Evolutionary conservation across 2,797 vertebrate genomes (phyloP), one percentile per base, ranked within the genome.

Genomic region (Malacoraja senta): DNA sequence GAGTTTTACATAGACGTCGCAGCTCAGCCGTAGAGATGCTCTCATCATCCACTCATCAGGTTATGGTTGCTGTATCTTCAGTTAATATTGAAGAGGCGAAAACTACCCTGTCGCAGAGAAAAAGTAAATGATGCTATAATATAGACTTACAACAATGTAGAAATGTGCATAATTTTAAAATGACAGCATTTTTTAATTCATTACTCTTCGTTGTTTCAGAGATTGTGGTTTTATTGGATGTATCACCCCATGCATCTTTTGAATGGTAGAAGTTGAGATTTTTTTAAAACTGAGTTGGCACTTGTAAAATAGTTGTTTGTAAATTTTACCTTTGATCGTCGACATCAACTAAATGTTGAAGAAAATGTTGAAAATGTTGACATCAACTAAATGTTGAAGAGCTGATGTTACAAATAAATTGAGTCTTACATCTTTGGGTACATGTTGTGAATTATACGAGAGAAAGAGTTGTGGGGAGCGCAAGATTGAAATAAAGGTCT

Each of bases 11-110:
- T 94, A 95, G 95, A 83, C 96, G 96, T 94, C 95, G 95, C 21
- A 95, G 96, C 95, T 97, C 97, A 0, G 96, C 95, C 61, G 93
- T 97, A 44, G 96, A 97, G 95, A 94, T 96, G 15, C 96, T 98
- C 3, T 98, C 97, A 35, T 97, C 96, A 0, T 97, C 97, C 65
- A 97, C 97, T 38, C 96, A 97, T 93, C 96, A 96, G 93, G 96
- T 98, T 88, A 97, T 98, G 97, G 96, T 97, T 94, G 97, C 97
- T 0, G 94, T 96, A 71, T 96, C 97, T 0, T 95, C 96, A 1
- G 93, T 98, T 94, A 96, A 95, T 94, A 94, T 96, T 1, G 96
- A 95, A 9, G 96, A 97, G 83, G 94, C 95, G 93, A 94, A 95
- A 58, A 61, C 95, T 93, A 94, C 95, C 94, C 93, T 94, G 93